These are phyloP conservation scores for Ichneumoninae sp. DNA, from an alignment of 2,888 invertebrate species.

Conservation along the genomic window DNA sequence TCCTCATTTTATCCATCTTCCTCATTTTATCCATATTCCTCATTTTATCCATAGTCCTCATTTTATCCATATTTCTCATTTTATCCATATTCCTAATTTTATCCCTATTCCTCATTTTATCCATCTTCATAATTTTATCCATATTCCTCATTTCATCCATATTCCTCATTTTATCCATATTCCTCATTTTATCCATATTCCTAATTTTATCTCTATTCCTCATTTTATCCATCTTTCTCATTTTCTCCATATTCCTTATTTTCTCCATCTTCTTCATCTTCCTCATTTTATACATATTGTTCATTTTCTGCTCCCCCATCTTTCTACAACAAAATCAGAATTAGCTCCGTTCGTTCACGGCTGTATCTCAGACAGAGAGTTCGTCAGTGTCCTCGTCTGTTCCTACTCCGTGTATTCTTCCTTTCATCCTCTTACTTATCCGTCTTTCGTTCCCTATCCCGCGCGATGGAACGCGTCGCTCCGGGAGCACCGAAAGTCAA, in stretches of 20 bases:
- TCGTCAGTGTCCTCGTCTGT: conserved; percentile 35
- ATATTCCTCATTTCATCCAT: too few species aligned
- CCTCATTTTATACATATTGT: too few species aligned
- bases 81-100: not conserved
- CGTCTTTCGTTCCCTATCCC: conserved; percentile 24
- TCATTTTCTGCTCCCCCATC: not conserved
- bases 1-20: too few species aligned
- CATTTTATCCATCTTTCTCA: too few species aligned
- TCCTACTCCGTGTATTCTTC: conserved; percentile 38
- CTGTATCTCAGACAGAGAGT: not conserved
- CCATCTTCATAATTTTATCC: not conserved
- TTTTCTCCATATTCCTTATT: too few species aligned
- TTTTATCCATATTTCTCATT: not conserved
- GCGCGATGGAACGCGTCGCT: conserved; percentile 38
- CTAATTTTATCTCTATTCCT: too few species aligned
- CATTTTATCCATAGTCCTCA: too few species aligned
- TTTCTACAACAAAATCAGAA: conserved; percentile 34
- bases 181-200: too few species aligned
- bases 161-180: too few species aligned
- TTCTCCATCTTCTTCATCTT: too few species aligned
- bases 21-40: too few species aligned
- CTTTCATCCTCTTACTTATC: conserved; percentile 42
- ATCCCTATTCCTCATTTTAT: not conserved
- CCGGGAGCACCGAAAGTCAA: conserved; percentile 77
- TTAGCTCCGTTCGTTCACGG: conserved; percentile 6